Base-by-base conservation (phyloP, 2,797 vertebrate species). In the Myotis pilosus region DNA sequence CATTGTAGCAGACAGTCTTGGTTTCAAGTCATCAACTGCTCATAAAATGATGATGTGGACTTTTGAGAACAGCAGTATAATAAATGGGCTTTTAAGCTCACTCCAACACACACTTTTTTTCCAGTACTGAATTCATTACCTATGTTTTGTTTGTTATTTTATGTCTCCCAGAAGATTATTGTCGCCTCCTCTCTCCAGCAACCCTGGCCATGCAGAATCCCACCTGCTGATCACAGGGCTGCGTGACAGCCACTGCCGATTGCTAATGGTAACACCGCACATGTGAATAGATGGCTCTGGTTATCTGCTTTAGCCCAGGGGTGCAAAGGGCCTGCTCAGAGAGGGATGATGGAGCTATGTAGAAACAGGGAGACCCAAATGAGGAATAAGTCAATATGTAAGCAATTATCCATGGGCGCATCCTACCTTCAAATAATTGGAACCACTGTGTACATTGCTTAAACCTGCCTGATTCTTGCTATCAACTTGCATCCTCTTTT, bases 381-480 rank as follows among this genome's bases (percentile, higher is more conserved):
- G 96, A 97, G 83, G 96, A 93, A 87, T 79, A 74, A 95, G 90
- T 86, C 94, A 90, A 55, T 92, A 19, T 93, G 87, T 90, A 95
- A 95, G 89, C 97, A 98, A 96, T 98, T 97, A 97, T 95, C 95
- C 33, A 1, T 94, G 95, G 92, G 93, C 94, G 74, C 91, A 92
- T 75, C 69, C 86, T 92, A 71, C 96, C 96, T 97, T 95, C 97
- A 97, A 96, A 97, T 98, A 98, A 98, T 97, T 97, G 97, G 97
- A 95, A 95, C 94, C 95, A 80, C 76, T 72, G 57, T 89, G 89
- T 78, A 38, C 91, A 90, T 97, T 94, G 66, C 95, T 96, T 95
- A 93, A 85, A 94, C 68, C 8, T 94, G 64, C 95, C 36, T 94
- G 92, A 79, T n/a, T 91, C 53, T 68, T 69, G 20, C 33, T 90